Conservation (phyloP, 2,113 vertebrate species). For the Porphyrio hochstetteri region DNA sequence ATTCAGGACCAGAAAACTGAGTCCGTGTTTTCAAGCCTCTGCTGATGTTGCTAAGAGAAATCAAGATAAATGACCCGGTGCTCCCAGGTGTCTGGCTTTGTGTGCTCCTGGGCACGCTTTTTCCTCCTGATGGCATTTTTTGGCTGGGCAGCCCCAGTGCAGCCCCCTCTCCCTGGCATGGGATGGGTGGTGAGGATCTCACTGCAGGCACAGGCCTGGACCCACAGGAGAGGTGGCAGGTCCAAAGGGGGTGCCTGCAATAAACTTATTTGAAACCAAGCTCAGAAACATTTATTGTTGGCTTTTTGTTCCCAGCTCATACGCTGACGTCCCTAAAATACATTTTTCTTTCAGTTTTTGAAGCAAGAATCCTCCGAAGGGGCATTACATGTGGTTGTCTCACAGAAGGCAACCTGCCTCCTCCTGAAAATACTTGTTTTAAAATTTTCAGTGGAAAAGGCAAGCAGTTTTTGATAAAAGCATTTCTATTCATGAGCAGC, state of each 20-base stretch:
- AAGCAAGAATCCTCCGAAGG: not conserved
- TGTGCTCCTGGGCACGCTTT: not conserved
- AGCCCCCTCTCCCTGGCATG: fast-evolving
- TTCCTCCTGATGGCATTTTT: not conserved
- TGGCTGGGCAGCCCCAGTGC: not conserved
- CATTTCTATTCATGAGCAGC: conserved; percentile 60
- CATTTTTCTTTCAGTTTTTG: not conserved
- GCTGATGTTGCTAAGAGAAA: conserved; percentile 53
- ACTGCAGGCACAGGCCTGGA: fast-evolving
- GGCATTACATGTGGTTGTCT: not conserved
- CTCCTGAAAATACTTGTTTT: conserved; percentile 47
- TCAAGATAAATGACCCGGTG: conserved; percentile 54
- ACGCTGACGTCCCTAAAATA: not conserved
- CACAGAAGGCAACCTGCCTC: conserved; percentile 47
- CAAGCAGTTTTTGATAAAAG: conserved; percentile 27
- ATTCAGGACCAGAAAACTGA: conserved; percentile 25
- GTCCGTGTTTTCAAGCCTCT: conserved; percentile 32
- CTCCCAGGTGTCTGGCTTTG: not conserved
- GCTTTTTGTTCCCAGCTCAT: not conserved
- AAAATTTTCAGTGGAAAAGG: conserved; percentile 36
- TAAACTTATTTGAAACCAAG: not conserved
- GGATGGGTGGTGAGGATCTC: not conserved
- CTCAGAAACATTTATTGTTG: not conserved
- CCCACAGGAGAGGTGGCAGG: too few species aligned
- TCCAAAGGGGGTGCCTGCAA: not conserved